Base-by-base conservation (phyloP, 2,888 invertebrate species). In the Folsomia candida region DNA sequence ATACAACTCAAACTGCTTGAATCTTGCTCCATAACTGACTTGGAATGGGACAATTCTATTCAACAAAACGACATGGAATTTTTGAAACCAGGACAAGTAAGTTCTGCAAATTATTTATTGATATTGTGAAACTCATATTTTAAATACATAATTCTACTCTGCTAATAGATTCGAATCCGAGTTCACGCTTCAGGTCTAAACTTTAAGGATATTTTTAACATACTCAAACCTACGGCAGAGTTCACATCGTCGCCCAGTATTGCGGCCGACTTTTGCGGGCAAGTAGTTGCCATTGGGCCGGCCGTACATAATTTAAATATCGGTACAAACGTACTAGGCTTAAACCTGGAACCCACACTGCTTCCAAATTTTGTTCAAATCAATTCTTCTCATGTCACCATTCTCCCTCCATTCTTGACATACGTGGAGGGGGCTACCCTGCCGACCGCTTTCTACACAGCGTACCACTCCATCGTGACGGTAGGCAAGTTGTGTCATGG, bases 291-390 rank as follows among this genome's bases (percentile, higher is more conserved):
- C 3, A 29, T 64, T 4, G 64, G 64, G 51, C 11, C 22, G 2
- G 47, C 28, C 6, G n/a, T 9, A 20, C 4, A 22, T 20, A 6
- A 82, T 63, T 47, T 9, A 9, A 64, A 64, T 14, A 51, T 64
- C 2, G 64, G 64, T 2, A 51, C 47, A 14, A 4, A 27, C 47
- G 51, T 64, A 11, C 51, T 64, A 18, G 51, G 51, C 9, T n/a
- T 22, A n/a, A 24, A 2, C 51, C 29, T 51, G 18, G 24, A n/a
- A 3, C 22, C 14, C 2, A 51, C 24, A 47, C 51, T 25, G 2
- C 18, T 64, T 24, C 51, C 47, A 11, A 64, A 25, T 22, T 18
- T 25, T n/a, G 24, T 24, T 4, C 11, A 20, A 18, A 24, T 64
- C 3, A 2, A 3, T 64, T 14, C 20, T 14, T 14, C 47, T 22